A percentile compares a stretch with the other conserved stretches of the same genome.
Conservation (phyloP, 2,888 invertebrate species). For the Brachyptera risi region DNA sequence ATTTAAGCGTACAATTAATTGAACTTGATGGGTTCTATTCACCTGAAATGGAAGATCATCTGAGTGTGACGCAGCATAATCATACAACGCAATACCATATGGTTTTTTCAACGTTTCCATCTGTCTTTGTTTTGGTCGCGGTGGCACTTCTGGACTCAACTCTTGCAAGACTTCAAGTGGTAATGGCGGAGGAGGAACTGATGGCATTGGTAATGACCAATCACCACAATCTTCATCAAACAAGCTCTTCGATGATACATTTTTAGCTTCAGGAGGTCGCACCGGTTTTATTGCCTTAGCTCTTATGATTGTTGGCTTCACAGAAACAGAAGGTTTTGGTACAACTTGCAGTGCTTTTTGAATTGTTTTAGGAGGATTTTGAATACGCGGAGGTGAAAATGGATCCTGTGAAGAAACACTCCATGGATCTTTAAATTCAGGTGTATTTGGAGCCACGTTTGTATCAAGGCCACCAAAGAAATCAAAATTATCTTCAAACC, state of each 20-base stretch:
- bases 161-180: conserved; percentile 48
- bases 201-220: conserved; percentile 72
- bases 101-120: conserved; percentile 42
- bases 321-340: conserved; percentile 9
- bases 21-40: too few species aligned
- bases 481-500: conserved; percentile 81
- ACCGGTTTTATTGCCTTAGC: conserved; percentile 55
- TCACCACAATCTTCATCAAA: conserved; percentile 27
- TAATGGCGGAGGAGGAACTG: conserved; percentile 71
- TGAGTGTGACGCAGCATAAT: conserved; percentile 67
- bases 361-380: not conserved
- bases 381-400: conserved; percentile 48
- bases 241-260: conserved; percentile 37
- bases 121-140: conserved; percentile 33
- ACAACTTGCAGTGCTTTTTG: not conserved
- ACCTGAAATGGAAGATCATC: conserved; percentile 79
- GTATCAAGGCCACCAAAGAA: conserved; percentile 54
- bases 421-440: conserved; percentile 53
- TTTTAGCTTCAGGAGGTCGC: conserved; percentile 46
- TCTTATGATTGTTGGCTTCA: conserved; percentile 73
- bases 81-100: conserved; percentile 73
- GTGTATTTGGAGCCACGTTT: conserved; percentile 40
- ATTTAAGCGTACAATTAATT: too few species aligned
- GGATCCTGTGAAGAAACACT: conserved; percentile 48
- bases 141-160: conserved; percentile 36